Base-by-base conservation (phyloP, 2,797 vertebrate genomes). In the Tadarida brasiliensis region DNA sequence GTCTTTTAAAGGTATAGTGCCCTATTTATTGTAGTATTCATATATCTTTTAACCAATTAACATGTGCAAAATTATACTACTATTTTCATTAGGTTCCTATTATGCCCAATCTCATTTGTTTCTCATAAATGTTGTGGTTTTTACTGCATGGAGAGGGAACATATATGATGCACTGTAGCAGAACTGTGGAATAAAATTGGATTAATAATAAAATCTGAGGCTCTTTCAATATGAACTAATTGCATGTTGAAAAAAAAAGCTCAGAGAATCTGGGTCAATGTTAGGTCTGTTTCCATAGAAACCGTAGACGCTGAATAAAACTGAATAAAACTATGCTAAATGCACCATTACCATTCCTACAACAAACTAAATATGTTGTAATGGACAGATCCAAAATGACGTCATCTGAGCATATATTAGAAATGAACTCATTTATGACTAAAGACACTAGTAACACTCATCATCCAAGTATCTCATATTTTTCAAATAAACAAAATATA, bases 241-340 rank as follows among this genome's bases (percentile, higher is more conserved):
- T 78, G 33, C 67, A 88, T 26, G 0, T 57, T 90, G 35, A n/a
- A 63, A 83, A 92, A 92, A 82, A 96, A 91, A 59, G 10, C 77
- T 82, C 96, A 95, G 67, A 96, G 71, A 92, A 96, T 95, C 22
- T 20, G 1, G 82, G 87, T 96, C 84, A 93, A 57, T 90, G 63
- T 89, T 87, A 96, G 94, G 63, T 97, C 39, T 90, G 78, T 95
- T 92, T 93, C 93, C 93, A 96, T 47, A 94, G 96, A 97, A 96
- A 97, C 90, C 28, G 28, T 0, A 96, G 85, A 95, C 11, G 39
- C 85, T 93, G 85, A 93, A 91, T 92, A 91, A 87, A 16, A 91
- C 17, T 54, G 33, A 91, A 94, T 51, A 96, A 97, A 94, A 90
- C 33, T 76, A 7, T 80, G 44, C 47, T 82, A 86, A 94, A 93